These are phyloP conservation scores for Pediacus dermestoides DNA, from an alignment of 2,888 invertebrate species.

Conservation along the genomic window DNA sequence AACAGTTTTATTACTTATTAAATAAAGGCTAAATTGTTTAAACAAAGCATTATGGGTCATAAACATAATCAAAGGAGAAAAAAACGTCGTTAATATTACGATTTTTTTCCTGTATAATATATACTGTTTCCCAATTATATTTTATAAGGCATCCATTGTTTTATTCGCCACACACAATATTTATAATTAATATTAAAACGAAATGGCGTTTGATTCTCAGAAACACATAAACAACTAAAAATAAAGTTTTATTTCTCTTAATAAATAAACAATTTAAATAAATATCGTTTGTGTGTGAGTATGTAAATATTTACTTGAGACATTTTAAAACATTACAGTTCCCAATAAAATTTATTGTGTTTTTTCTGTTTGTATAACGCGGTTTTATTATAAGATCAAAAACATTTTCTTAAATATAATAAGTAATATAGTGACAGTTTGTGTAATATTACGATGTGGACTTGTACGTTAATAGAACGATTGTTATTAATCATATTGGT, in stretches of 20 bases:
- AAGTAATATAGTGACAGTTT: background rate
- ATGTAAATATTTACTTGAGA: slow-evolving; percentile 36
- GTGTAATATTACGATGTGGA: too few relatives aligned
- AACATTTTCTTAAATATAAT: slow-evolving; percentile 5
- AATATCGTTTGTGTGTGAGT: slow-evolving; percentile 33
- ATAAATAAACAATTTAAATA: slow-evolving; percentile 37
- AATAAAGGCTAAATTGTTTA: too few relatives aligned
- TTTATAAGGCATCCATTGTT: too few relatives aligned
- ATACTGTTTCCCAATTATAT: too few relatives aligned
- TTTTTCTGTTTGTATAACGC: slow-evolving; percentile 37
- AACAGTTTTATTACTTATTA: too few relatives aligned
- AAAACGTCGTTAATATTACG: too few relatives aligned
- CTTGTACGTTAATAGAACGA: slow-evolving; percentile 29
- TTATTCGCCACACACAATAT: too few relatives aligned
- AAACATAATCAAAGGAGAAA: too few relatives aligned
- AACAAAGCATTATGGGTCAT: too few relatives aligned
- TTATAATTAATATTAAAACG: too few relatives aligned
- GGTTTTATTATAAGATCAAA: slow-evolving; percentile 37
- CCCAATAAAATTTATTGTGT: slow-evolving; percentile 37
- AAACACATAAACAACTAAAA: slow-evolving; percentile 14
- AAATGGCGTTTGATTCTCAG: too few relatives aligned
- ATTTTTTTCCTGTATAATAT: too few relatives aligned
- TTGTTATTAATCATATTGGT: slow-evolving; percentile 40
- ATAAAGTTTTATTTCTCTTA: slow-evolving; percentile 35
- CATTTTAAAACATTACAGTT: slow-evolving; percentile 37